Percentiles rank a stretch among this genome's conserved stretches.
phyloP scores from a whole-genome alignment of 1,140 invertebrate genomes.

The Plodia interpunctella region DNA sequence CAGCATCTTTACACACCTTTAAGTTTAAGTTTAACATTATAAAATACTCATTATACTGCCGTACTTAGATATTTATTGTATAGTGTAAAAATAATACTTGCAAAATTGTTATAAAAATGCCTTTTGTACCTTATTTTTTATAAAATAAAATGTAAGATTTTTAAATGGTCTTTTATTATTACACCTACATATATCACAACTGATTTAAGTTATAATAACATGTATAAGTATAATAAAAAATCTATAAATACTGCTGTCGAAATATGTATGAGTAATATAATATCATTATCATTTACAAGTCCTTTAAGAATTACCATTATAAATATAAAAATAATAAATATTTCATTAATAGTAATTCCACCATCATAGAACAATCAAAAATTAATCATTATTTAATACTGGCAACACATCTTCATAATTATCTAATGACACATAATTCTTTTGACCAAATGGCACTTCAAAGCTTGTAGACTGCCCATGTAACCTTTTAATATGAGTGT shows the following conservation, averaged over 20 bases:
- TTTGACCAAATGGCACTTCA: neutral
- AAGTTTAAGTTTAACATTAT: slow-evolving; percentile 7
- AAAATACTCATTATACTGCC: slow-evolving; percentile 35
- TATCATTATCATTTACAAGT: too few relatives aligned
- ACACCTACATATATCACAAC: too few relatives aligned
- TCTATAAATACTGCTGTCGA: too few relatives aligned
- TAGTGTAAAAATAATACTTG: slow-evolving; percentile 24
- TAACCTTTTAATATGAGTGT: slow-evolving; percentile 44
- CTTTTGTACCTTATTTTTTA: slow-evolving; percentile 58
- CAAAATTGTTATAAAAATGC: slow-evolving; percentile 28
- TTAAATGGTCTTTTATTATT: slow-evolving; percentile 5
- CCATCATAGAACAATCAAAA: too few relatives aligned
- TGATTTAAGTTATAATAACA: too few relatives aligned
- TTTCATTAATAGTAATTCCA: too few relatives aligned
- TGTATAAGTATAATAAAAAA: too few relatives aligned
- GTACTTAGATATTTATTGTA: slow-evolving; percentile 29
- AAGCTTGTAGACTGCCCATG: slow-evolving; percentile 18
- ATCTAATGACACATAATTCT: neutral
- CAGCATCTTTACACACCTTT: neutral
- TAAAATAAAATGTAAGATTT: slow-evolving; percentile 33
- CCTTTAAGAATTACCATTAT: too few relatives aligned
- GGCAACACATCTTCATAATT: neutral
- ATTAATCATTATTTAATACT: neutral
- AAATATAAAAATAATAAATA: too few relatives aligned
- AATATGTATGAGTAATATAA: too few relatives aligned